A percentile compares a stretch with the other conserved stretches of the same genome.
Conservation (phyloP, 1,140 invertebrate genomes). For the Zaprionus ghesquierei region DNA sequence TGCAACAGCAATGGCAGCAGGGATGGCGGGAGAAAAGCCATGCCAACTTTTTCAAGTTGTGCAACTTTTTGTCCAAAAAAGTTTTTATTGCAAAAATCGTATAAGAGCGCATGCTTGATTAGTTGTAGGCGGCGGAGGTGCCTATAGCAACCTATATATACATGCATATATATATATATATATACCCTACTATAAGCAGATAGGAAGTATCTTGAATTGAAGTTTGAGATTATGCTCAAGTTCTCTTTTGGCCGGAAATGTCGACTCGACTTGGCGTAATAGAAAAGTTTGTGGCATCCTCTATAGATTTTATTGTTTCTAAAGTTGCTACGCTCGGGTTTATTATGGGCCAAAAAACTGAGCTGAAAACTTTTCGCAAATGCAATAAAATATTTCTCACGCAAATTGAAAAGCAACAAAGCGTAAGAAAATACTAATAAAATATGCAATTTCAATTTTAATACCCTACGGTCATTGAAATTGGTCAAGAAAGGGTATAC, state of each 20-base stretch:
- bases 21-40: background rate
- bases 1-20: conserved; percentile 11
- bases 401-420: background rate
- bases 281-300: background rate
- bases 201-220: conserved; percentile 2
- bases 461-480: too few relatives aligned
- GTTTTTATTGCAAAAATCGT: conserved; percentile 30
- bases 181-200: background rate
- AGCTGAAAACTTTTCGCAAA: background rate
- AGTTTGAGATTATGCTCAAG: background rate
- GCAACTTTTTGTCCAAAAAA: conserved; percentile 17
- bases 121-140: conserved; percentile 20
- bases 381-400: background rate
- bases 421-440: background rate
- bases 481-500: too few relatives aligned
- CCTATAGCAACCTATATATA: background rate
- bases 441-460: background rate
- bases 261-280: background rate
- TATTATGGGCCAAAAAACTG: background rate
- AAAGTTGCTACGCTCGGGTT: background rate
- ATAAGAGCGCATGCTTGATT: conserved; percentile 16
- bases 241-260: conserved; percentile 1
- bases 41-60: conserved; percentile 41
- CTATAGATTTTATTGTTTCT: background rate
- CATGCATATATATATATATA: too few relatives aligned